Evolutionary conservation across 2,113 vertebrate genomes (phyloP), one percentile per base, ranked within the genome.

Genomic region (Mustela nigripes): DNA sequence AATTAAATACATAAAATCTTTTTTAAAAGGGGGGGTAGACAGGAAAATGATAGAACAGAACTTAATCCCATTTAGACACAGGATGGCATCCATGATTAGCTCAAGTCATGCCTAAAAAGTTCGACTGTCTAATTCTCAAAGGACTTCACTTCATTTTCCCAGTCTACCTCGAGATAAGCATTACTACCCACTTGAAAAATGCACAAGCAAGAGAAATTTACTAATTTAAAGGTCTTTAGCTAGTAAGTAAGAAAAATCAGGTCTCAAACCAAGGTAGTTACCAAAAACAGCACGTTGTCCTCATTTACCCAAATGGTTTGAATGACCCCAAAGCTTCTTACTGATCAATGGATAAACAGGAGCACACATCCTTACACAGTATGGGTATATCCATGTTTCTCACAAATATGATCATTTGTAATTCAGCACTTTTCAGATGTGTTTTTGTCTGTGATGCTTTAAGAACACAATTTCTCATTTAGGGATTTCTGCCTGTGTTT

Each of bases 131-230:
- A 14, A 36, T 87, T 39, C 31, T 56, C 73, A 93, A 60, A 86
- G 60, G 33, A 53, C 76, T 85, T 81, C 39, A 60, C 22, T 42
- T 69, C 11, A 92, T 73, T 74, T 53, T 82, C 48, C 71, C 26
- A 90, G 33, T 60, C 36, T 81, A 53, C 62, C 69, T 18, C 0
- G 9, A 88, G 4, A 56, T 3, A 73, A 31, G 28, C 1, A 28
- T 73, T 67, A 42, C 36, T 50, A 67, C 18, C 28, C n/a, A 95
- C 76, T 93, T 95, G 60, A 7, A 79, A 96, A 92, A 79, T 56
- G 36, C 53, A 84, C 26, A 94, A 39, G n/a, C 21, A 92, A 78
- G 74, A 82, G 33, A 56, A 86, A 67, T 63, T 45, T 91, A 69
- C 11, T 80, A 67, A 56, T 14, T n/a, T 45, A 89, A 97, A 90